phyloP scores from a whole-genome alignment of 1,140 invertebrate species.

The Pomphorhynchus laevis region DNA sequence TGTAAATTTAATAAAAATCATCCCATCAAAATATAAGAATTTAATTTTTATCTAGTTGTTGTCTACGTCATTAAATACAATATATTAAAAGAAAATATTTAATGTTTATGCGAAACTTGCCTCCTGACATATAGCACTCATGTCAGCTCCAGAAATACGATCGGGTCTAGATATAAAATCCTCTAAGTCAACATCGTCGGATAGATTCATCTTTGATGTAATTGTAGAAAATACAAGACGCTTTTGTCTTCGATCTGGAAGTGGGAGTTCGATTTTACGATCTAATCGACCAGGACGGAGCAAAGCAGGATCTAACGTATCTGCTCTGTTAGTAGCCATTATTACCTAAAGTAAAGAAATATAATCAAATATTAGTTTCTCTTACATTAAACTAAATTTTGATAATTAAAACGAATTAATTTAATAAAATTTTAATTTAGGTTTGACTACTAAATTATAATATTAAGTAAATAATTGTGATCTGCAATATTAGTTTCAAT shows the following conservation, averaged over 20 bases:
- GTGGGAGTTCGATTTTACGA: constrained; percentile 88
- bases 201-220: constrained; percentile 91
- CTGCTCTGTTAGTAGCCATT: constrained; percentile 94
- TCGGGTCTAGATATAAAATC: constrained; percentile 92
- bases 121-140: constrained; percentile 97
- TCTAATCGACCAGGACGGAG: constrained; percentile 77
- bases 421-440: too few species aligned
- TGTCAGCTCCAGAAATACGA: constrained; percentile 87
- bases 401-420: too few species aligned
- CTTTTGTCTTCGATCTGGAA: constrained; percentile 83
- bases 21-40: neutral
- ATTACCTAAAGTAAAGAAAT: constrained; percentile 35
- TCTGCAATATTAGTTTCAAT: too few species aligned
- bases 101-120: constrained; percentile 28
- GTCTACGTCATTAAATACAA: too few species aligned
- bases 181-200: constrained; percentile 88
- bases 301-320: constrained; percentile 82
- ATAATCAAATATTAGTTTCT: too few species aligned
- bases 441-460: too few species aligned
- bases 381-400: too few species aligned
- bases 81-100: too few species aligned
- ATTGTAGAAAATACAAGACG: constrained; percentile 88
- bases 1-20: constrained; percentile 10
- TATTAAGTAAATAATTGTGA: too few species aligned
- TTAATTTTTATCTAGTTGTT: neutral